A percentile compares a stretch with the other conserved stretches of the same genome.
phyloP scores from a whole-genome alignment of 2,113 vertebrate genomes.

The Climacteris rufus region DNA sequence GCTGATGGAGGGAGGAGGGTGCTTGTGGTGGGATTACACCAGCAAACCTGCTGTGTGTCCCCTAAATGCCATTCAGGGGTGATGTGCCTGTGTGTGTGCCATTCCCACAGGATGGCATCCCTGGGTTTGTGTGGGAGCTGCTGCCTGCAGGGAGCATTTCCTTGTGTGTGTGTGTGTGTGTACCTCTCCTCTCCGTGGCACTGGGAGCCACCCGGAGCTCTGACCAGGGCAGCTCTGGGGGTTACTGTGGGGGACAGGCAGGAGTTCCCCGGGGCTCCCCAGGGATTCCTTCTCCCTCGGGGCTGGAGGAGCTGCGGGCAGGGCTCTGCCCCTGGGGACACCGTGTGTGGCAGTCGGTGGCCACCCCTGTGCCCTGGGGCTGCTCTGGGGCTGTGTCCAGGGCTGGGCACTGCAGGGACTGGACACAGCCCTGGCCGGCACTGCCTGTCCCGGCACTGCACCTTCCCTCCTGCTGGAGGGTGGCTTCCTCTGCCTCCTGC shows the following conservation, averaged over 20 bases:
- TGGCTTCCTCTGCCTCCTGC: not conserved
- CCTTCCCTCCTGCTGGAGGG: not conserved
- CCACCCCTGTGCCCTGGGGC: accelerated
- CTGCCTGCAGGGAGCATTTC: not conserved
- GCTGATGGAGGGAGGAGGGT: not conserved
- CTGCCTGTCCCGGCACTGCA: not conserved
- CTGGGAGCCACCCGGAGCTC: not conserved
- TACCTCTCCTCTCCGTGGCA: not conserved
- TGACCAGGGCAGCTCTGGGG: not conserved
- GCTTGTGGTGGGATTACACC: not conserved
- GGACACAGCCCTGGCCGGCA: not conserved
- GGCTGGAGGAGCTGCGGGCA: not conserved
- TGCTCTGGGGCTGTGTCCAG: not conserved
- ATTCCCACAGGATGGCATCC: accelerated
- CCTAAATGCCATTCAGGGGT: not conserved
- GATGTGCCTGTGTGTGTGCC: not conserved
- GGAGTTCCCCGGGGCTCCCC: not conserved
- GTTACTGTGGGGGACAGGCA: not conserved
- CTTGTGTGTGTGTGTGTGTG: not conserved
- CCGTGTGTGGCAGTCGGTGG: accelerated
- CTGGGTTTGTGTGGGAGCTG: not conserved
- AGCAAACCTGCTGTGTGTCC: not conserved
- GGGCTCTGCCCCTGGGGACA: not conserved
- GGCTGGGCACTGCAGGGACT: not conserved
- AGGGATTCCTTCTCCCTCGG: accelerated